These are phyloP conservation scores for Oenanthe melanoleuca DNA, from an alignment of 2,113 vertebrate genomes.

Conservation along the genomic window DNA sequence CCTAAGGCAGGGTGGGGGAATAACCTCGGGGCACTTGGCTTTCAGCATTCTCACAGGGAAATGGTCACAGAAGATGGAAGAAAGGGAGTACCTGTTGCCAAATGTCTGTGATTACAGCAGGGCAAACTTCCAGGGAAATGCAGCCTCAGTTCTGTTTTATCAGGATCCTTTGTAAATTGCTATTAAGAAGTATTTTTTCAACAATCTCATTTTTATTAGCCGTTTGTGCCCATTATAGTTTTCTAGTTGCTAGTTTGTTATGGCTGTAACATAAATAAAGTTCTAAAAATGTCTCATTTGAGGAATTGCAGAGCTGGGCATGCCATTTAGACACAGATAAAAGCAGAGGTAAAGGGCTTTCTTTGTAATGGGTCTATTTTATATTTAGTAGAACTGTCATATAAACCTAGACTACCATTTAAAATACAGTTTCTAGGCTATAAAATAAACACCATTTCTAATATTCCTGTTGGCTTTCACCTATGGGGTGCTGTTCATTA, in stretches of 20 bases:
- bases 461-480: conserved; percentile 77
- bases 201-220: conserved; percentile 85
- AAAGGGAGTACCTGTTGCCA: conserved; percentile 62
- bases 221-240: conserved; percentile 83
- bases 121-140: conserved; percentile 71
- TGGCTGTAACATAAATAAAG: conserved; percentile 84
- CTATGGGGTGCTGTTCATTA: conserved; percentile 65
- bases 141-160: conserved; percentile 69
- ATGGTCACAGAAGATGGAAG: conserved; percentile 35
- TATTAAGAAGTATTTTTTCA: conserved; percentile 82
- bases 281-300: conserved; percentile 86
- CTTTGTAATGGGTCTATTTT: conserved; percentile 79
- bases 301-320: conserved; percentile 79
- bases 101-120: conserved; percentile 47
- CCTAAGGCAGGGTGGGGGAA: not conserved
- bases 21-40: not conserved
- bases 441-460: conserved; percentile 82
- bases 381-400: conserved; percentile 83
- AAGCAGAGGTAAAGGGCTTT: conserved; percentile 74
- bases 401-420: conserved; percentile 81
- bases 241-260: conserved; percentile 85
- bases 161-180: conserved; percentile 74
- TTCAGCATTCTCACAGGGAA: conserved; percentile 26
- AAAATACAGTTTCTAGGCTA: conserved; percentile 79
- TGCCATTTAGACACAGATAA: conserved; percentile 80